These are phyloP conservation scores for Hoplodrina blanda DNA, from an alignment of 2,888 invertebrate genomes.

Conservation along the genomic window DNA sequence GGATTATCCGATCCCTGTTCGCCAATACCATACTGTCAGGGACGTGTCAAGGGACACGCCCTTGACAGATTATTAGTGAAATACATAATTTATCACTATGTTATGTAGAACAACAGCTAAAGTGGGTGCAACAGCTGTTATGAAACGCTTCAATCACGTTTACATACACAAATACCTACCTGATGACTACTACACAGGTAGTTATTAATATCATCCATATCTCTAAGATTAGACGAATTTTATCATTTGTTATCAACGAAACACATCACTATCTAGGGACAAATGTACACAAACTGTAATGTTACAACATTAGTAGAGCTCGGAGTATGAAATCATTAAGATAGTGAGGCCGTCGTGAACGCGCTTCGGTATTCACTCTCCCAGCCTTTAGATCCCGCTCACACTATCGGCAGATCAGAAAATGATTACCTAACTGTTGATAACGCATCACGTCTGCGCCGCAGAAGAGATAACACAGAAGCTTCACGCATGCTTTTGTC, in stretches of 20 bases:
- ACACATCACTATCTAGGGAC: slow-evolving; percentile 29
- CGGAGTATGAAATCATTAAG: not conserved
- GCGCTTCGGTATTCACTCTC: slow-evolving; percentile 8
- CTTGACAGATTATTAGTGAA: slow-evolving; percentile 2
- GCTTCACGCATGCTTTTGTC: not conserved
- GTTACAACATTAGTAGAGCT: slow-evolving; percentile 38
- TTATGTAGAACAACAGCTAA: not conserved
- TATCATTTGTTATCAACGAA: slow-evolving; percentile 37
- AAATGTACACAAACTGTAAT: slow-evolving; percentile 35
- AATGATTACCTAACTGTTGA: slow-evolving; percentile 13
- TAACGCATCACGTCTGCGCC: not conserved
- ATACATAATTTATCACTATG: slow-evolving; percentile 6
- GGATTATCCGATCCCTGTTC: no score
- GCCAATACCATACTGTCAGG: no score
- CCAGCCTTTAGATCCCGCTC: not conserved
- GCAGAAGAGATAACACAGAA: not conserved
- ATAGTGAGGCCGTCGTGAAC: not conserved
- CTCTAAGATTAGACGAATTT: slow-evolving; percentile 27
- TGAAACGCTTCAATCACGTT: slow-evolving; percentile 17
- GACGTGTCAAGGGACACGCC: no score
- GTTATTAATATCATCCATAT: slow-evolving; percentile 22
- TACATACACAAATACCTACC: slow-evolving; percentile 30
- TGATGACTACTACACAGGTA: slow-evolving; percentile 15
- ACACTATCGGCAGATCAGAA: slow-evolving; percentile 24
- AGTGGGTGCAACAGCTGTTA: slow-evolving; percentile 23